Evolutionary conservation across 1,140 invertebrate species (phyloP).

Genomic region (Camponotus floridanus): DNA sequence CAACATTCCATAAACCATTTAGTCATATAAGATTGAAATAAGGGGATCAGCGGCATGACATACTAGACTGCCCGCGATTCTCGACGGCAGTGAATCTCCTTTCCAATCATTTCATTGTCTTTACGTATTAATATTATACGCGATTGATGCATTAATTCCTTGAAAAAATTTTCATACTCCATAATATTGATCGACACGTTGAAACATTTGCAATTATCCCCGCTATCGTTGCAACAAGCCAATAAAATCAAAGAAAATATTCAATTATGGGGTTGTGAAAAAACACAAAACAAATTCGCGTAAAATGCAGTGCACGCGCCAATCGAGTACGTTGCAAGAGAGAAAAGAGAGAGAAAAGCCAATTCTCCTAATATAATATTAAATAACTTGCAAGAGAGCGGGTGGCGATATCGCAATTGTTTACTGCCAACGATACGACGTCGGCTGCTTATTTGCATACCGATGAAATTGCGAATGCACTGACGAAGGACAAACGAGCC

Average conservation of each 20-base stretch:
- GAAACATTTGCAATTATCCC: neutral
- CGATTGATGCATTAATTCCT: neutral
- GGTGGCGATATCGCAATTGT: slow-evolving; percentile 27
- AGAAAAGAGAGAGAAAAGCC: neutral
- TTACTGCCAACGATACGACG: slow-evolving; percentile 8
- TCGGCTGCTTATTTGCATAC: slow-evolving; percentile 46
- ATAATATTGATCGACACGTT: neutral
- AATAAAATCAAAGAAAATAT: slow-evolving; percentile 21
- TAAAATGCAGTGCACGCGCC: neutral
- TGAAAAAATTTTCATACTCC: neutral
- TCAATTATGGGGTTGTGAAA: neutral
- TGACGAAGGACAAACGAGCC: neutral
- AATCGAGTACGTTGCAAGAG: neutral
- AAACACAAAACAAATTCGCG: neutral
- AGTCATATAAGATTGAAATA: neutral
- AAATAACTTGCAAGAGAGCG: slow-evolving; percentile 39
- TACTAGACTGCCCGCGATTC: neutral
- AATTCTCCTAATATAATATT: slow-evolving; percentile 42
- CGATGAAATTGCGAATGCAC: slow-evolving; percentile 28
- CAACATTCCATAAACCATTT: neutral
- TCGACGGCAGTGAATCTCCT: neutral
- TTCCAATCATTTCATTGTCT: neutral
- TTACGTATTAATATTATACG: neutral
- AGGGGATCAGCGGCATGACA: neutral
- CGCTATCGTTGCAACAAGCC: neutral